A percentile compares a stretch with the other conserved stretches of the same genome.
Conservation (phyloP, 1,140 invertebrate species). For the Drosophila kurseongensis region DNA sequence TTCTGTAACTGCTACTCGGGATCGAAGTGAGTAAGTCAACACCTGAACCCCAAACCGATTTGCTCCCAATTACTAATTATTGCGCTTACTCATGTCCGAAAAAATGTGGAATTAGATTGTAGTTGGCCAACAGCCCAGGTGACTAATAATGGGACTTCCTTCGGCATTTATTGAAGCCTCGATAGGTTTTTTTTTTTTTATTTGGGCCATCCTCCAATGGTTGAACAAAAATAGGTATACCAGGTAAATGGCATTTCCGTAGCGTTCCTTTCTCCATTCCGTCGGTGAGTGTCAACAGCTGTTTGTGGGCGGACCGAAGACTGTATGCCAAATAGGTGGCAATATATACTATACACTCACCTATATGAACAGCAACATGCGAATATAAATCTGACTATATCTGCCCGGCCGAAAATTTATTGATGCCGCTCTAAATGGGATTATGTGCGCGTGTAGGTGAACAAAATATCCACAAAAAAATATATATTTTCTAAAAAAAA, state of each 20-base stretch:
- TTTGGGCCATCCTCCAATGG: too few relatives aligned
- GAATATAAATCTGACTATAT: conserved; percentile 31
- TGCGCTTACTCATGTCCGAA: conserved; percentile 55
- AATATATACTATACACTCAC: conserved; percentile 7
- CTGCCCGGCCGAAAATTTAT: conserved; percentile 63
- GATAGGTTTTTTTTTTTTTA: conserved; percentile 5
- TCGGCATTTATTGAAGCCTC: conserved; percentile 8
- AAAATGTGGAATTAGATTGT: conserved; percentile 58
- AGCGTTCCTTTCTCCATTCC: conserved; percentile 5
- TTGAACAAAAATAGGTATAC: conserved; percentile 20
- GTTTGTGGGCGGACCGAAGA: conserved; percentile 65
- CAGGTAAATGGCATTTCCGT: conserved; percentile 62
- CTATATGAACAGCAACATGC: conserved; percentile 15
- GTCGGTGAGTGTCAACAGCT: conserved; percentile 58
- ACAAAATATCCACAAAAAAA: conserved; percentile 39
- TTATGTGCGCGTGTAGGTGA: conserved; percentile 76
- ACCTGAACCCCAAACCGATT: conserved; percentile 1
- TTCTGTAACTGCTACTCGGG: background rate
- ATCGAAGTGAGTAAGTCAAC: conserved; percentile 13
- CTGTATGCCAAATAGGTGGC: conserved; percentile 16
- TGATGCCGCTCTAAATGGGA: conserved; percentile 71
- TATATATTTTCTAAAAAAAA: conserved; percentile 35
- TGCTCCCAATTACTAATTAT: conserved; percentile 61
- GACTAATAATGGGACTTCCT: conserved; percentile 54
- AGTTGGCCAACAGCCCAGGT: conserved; percentile 23